These are phyloP conservation scores for Drosophila infuscata DNA, from an alignment of 2,888 invertebrate species.

Conservation along the genomic window DNA sequence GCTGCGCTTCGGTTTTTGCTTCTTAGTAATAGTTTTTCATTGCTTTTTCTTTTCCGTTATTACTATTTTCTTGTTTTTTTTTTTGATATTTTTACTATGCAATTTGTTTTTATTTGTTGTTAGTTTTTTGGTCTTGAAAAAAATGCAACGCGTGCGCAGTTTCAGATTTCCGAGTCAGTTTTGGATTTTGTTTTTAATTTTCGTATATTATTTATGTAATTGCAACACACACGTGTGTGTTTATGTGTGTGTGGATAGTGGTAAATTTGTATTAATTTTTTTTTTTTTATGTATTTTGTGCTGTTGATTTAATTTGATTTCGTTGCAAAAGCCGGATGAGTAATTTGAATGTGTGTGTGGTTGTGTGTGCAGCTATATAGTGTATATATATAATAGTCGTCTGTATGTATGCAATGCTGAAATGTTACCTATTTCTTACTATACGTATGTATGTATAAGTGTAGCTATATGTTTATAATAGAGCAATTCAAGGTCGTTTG, in stretches of 20 bases:
- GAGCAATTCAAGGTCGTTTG: slow-evolving; percentile 54
- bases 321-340: slow-evolving; percentile 46
- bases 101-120: slow-evolving; percentile 37
- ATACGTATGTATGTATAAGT: slow-evolving; percentile 4
- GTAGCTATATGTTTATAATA: slow-evolving; percentile 14
- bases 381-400: neutral
- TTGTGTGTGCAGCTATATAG: slow-evolving; percentile 1
- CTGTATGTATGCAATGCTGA: slow-evolving; percentile 22
- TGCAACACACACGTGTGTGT: slow-evolving; percentile 3
- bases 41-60: slow-evolving; percentile 1
- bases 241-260: neutral
- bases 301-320: slow-evolving; percentile 43
- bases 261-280: slow-evolving; percentile 8
- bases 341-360: slow-evolving; percentile 24
- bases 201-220: slow-evolving; percentile 38
- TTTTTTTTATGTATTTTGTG: slow-evolving; percentile 16
- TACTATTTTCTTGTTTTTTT: neutral
- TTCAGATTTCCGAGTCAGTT: slow-evolving; percentile 20
- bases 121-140: slow-evolving; percentile 34
- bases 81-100: slow-evolving; percentile 28
- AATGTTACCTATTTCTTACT: slow-evolving; percentile 9
- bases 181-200: slow-evolving; percentile 10
- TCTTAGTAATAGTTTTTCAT: slow-evolving; percentile 36
- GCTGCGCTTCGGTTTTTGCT: slow-evolving; percentile 44
- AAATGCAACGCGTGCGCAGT: slow-evolving; percentile 67